Conservation (phyloP, 2,797 vertebrate species). For the Typhlichthys subterraneus region DNA sequence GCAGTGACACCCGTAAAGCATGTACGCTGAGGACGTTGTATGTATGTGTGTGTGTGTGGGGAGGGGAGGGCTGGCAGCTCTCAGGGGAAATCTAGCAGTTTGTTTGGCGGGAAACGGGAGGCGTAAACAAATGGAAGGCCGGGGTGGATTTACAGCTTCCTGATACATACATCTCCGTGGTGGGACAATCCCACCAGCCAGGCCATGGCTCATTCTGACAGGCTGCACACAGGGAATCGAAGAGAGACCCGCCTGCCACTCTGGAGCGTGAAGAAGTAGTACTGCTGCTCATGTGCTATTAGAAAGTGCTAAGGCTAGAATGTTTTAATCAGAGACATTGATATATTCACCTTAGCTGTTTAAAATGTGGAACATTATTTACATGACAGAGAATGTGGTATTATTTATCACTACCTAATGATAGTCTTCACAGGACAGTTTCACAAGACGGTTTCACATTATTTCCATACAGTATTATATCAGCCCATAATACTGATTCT, state of each 20-base stretch:
- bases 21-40: slow-evolving; percentile 43
- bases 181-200: slow-evolving; percentile 69
- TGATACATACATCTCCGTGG: slow-evolving; percentile 66
- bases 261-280: slow-evolving; percentile 23
- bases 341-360: background rate
- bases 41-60: background rate
- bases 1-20: slow-evolving; percentile 58
- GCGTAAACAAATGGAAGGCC: slow-evolving; percentile 70
- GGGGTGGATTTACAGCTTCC: slow-evolving; percentile 70
- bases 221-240: slow-evolving; percentile 41
- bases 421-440: background rate
- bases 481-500: background rate
- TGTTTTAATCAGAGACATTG: background rate
- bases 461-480: slow-evolving; percentile 2
- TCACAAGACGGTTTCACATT: background rate
- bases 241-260: slow-evolving; percentile 44
- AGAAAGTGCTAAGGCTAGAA: slow-evolving; percentile 31
- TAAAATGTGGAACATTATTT: background rate
- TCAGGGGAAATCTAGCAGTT: slow-evolving; percentile 79
- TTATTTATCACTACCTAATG: no score
- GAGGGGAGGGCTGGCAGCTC: slow-evolving; percentile 37
- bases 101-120: slow-evolving; percentile 77
- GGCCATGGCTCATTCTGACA: slow-evolving; percentile 67
- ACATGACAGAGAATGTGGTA: no score
- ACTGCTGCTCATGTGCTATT: slow-evolving; percentile 30